phyloP scores from a whole-genome alignment of 2,113 vertebrate genomes.

The Spilogale gracilis region DNA sequence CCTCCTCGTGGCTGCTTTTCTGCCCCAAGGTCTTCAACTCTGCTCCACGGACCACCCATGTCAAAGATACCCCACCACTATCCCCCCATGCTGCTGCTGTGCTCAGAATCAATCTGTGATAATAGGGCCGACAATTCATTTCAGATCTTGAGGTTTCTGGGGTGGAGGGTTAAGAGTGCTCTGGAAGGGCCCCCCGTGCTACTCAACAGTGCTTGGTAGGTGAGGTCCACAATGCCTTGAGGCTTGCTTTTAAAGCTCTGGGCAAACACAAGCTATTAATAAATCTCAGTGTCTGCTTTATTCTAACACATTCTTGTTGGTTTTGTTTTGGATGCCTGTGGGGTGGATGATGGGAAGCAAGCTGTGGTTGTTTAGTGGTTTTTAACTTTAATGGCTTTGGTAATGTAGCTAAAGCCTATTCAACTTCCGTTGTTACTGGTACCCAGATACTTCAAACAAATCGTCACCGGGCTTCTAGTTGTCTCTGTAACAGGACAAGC shows the following conservation, averaged over 20 bases:
- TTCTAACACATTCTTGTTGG: not conserved
- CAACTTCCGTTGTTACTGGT: not conserved
- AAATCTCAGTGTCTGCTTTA: not conserved
- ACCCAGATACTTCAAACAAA: not conserved
- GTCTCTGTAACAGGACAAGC: not conserved
- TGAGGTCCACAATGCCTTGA: rapidly evolving
- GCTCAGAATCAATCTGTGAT: not conserved
- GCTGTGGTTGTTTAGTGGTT: slow-evolving; percentile 57
- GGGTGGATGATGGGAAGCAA: slow-evolving; percentile 61
- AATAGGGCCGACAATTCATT: not conserved
- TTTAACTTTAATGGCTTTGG: slow-evolving; percentile 67
- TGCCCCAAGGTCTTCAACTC: not conserved
- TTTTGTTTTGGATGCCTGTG: slow-evolving; percentile 55
- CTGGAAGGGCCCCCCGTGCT: rapidly evolving
- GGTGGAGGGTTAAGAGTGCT: too few relatives aligned
- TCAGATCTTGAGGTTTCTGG: not conserved
- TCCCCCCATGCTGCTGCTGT: not conserved
- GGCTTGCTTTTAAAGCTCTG: not conserved
- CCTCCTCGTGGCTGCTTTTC: not conserved
- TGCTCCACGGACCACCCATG: rapidly evolving
- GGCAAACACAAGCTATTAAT: not conserved
- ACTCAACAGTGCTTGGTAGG: not conserved
- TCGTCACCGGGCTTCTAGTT: not conserved
- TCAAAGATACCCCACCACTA: not conserved
- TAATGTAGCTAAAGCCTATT: slow-evolving; percentile 55